These are phyloP conservation scores for Strigops habroptila DNA, from an alignment of 2,113 vertebrate species.

Conservation along the genomic window DNA sequence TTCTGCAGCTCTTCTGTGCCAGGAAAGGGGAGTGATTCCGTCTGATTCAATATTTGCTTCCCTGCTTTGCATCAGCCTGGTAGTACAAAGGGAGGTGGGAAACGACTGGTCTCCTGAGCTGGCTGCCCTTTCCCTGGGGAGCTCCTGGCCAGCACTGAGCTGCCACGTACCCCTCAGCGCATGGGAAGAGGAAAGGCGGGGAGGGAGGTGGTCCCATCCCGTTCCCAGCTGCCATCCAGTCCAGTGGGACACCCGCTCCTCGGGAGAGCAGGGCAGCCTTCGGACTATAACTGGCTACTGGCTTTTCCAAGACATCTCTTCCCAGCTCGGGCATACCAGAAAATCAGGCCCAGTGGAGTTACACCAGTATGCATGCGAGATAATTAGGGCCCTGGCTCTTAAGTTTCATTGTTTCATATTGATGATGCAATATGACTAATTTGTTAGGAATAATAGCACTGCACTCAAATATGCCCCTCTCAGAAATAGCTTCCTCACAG, in stretches of 20 bases:
- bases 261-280: neutral
- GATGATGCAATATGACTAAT: constrained; percentile 30
- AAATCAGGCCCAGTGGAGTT: neutral
- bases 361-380: neutral
- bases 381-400: neutral
- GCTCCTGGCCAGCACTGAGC: rapidly evolving
- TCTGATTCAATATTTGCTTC: neutral
- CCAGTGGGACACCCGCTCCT: neutral
- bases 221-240: neutral
- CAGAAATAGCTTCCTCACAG: neutral
- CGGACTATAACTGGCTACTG: neutral
- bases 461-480: neutral
- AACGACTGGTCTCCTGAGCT: neutral
- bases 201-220: neutral
- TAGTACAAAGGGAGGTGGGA: neutral
- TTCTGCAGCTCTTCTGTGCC: neutral
- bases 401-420: neutral
- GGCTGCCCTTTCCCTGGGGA: neutral
- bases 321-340: neutral
- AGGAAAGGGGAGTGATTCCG: neutral
- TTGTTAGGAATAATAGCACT: neutral
- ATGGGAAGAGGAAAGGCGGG: neutral
- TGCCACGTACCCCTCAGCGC: neutral
- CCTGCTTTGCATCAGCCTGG: neutral
- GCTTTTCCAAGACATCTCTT: neutral